phyloP scores from a whole-genome alignment of 2,113 vertebrate genomes.

The Egretta garzetta region DNA sequence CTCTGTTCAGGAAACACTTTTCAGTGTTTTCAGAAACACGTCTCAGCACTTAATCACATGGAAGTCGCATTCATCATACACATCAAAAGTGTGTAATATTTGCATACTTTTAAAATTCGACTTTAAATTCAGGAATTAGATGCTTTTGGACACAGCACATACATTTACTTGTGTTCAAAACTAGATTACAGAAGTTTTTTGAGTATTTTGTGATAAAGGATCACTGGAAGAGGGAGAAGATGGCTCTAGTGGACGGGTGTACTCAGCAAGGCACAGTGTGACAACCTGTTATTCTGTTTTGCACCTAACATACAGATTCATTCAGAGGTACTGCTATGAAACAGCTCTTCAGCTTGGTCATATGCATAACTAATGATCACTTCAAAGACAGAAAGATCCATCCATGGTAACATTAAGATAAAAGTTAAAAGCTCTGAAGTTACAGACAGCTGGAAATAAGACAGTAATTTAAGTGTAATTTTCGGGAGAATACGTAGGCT shows the following conservation, averaged over 20 bases:
- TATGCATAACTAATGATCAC: slow-evolving; percentile 37
- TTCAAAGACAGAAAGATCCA: slow-evolving; percentile 3
- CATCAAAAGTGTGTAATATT: not conserved
- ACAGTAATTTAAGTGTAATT: not conserved
- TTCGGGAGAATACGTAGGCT: not conserved
- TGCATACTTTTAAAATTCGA: not conserved
- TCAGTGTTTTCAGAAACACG: not conserved
- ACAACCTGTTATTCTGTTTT: not conserved
- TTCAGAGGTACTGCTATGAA: not conserved
- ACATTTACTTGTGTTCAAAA: not conserved
- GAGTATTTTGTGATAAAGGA: not conserved
- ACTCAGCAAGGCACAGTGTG: not conserved
- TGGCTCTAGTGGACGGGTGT: not conserved
- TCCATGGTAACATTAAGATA: not conserved
- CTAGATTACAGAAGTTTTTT: not conserved
- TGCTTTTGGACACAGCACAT: not conserved
- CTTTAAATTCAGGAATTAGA: not conserved
- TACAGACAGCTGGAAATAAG: not conserved
- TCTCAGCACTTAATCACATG: not conserved
- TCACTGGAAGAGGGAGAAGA: not conserved
- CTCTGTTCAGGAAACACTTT: not conserved
- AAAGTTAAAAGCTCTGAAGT: slow-evolving; percentile 29
- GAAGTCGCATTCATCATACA: not conserved
- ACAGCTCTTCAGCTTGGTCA: slow-evolving; percentile 15
- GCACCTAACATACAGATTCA: not conserved